Conservation (phyloP, 2,888 invertebrate genomes). For the Hermodice carunculata region DNA sequence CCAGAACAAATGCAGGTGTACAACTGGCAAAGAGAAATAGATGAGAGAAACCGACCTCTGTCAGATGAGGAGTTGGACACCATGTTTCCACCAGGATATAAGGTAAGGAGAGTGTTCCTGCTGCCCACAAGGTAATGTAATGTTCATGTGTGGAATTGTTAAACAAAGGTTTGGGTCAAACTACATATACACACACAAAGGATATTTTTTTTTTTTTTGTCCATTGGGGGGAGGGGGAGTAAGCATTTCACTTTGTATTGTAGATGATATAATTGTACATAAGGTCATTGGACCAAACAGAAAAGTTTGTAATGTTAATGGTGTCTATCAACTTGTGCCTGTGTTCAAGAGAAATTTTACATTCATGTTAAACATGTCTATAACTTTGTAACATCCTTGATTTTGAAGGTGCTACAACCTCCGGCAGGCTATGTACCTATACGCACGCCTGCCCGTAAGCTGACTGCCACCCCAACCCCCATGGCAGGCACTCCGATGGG, state of each 20-base stretch:
- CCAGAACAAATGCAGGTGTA: conserved; percentile 99
- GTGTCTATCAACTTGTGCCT: no score
- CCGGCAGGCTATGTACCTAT: conserved; percentile 97
- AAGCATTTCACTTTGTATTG: no score
- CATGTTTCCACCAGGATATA: conserved; percentile 98
- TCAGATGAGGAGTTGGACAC: conserved; percentile 97
- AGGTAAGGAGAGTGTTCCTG: conserved; percentile 74
- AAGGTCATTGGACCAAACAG: no score
- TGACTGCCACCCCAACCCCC: conserved; percentile 98
- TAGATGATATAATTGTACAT: no score
- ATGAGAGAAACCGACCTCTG: conserved; percentile 95
- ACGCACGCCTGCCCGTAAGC: conserved; percentile 96
- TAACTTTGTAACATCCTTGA: no score
- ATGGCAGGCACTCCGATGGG: conserved; percentile 73
- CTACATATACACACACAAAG: no score
- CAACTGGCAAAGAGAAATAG: conserved; percentile 98
- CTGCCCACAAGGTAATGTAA: neutral
- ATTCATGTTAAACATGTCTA: no score
- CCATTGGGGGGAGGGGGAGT: no score
- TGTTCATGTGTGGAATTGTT: neutral
- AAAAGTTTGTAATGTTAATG: no score
- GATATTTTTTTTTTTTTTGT: conserved; percentile 6
- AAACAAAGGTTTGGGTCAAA: neutral
- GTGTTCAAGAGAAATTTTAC: no score
- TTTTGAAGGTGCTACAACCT: conserved; percentile 81